These are phyloP conservation scores for Dynastes maya DNA, from an alignment of 2,888 invertebrate species.

Conservation along the genomic window DNA sequence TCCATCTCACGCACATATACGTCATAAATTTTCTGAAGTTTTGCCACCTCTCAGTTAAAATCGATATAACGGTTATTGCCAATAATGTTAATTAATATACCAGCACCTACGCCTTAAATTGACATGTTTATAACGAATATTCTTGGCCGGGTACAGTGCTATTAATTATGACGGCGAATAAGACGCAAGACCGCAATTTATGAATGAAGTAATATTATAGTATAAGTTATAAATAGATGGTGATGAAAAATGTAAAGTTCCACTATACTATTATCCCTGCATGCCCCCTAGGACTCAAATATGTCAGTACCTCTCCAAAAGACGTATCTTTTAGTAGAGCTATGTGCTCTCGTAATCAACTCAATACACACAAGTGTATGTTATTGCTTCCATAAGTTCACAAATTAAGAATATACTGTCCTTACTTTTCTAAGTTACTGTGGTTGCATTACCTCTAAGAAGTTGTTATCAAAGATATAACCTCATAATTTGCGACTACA, in stretches of 20 bases:
- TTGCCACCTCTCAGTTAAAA: not conserved
- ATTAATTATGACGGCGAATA: constrained; percentile 1
- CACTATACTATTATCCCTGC: not conserved
- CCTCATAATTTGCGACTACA: too few species aligned
- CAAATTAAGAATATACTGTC: too few species aligned
- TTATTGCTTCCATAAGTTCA: too few species aligned
- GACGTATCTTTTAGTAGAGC: not conserved
- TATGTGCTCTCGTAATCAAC: too few species aligned
- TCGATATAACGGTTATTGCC: not conserved
- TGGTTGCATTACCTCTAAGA: too few species aligned
- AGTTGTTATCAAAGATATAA: too few species aligned
- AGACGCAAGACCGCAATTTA: not conserved
- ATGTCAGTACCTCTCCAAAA: not conserved
- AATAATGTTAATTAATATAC: not conserved
- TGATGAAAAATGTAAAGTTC: not conserved
- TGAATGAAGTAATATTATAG: constrained; percentile 1
- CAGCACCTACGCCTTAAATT: constrained; percentile 10
- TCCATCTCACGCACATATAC: too few species aligned
- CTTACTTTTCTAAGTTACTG: too few species aligned
- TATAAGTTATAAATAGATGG: not conserved
- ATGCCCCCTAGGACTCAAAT: not conserved
- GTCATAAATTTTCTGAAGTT: not conserved
- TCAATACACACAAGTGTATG: too few species aligned
- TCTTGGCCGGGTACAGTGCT: not conserved
- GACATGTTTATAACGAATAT: constrained; percentile 17